Conservation (phyloP, 2,888 invertebrate genomes). For the Mesorhabditis spiculigera region DNA sequence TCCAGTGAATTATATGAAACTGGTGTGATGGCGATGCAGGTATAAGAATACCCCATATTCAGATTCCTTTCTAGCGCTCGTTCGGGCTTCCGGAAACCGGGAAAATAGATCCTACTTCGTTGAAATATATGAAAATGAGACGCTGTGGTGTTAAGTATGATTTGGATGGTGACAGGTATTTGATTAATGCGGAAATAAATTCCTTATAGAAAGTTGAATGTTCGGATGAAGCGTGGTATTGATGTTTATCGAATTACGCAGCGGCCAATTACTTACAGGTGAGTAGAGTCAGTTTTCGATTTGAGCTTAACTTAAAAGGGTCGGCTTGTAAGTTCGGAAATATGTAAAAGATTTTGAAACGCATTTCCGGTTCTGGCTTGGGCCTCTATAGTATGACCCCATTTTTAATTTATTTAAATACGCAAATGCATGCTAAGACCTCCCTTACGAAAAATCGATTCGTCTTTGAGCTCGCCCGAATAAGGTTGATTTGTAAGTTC, state of each 20-base stretch:
- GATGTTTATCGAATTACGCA: neutral
- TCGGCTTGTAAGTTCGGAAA: too few relatives aligned
- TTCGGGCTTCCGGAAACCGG: neutral
- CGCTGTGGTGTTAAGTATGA: neutral
- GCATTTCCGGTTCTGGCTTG: too few relatives aligned
- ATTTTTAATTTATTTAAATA: too few relatives aligned
- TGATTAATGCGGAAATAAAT: neutral
- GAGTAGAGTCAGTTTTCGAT: too few relatives aligned
- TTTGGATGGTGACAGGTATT: constrained; percentile 4
- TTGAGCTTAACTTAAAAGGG: too few relatives aligned
- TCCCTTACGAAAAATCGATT: too few relatives aligned
- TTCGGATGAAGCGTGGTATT: constrained; percentile 1
- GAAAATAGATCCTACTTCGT: neutral
- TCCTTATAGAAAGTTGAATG: neutral
- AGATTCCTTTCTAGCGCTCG: neutral
- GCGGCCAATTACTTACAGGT: constrained; percentile 1
- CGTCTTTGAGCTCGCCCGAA: too few relatives aligned
- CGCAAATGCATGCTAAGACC: too few relatives aligned
- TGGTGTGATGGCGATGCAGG: neutral
- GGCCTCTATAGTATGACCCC: too few relatives aligned
- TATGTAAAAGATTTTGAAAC: too few relatives aligned
- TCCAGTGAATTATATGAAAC: neutral
- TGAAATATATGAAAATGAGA: neutral
- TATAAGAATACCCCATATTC: neutral
- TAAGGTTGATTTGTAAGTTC: too few relatives aligned